Conservation (phyloP, 2,797 vertebrate species). For the Tauraco hartlaubi region DNA sequence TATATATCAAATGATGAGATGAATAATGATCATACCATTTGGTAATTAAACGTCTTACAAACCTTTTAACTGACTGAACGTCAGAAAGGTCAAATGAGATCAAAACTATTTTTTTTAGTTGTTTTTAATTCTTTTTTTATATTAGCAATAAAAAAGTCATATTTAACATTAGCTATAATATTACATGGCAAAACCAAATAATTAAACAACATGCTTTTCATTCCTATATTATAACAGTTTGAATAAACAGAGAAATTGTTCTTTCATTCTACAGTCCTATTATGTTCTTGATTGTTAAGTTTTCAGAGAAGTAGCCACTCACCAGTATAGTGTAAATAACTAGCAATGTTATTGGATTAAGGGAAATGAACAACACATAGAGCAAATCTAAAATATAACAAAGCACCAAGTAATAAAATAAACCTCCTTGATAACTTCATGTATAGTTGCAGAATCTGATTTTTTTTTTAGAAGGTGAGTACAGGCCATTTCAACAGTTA, state of each 20-base stretch:
- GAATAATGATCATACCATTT: constrained; percentile 96
- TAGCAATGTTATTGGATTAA: neutral
- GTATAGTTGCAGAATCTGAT: neutral
- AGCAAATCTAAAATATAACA: constrained; percentile 11
- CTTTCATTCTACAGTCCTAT: neutral
- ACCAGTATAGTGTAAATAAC: neutral
- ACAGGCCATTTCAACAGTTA: neutral
- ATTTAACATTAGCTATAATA: constrained; percentile 27
- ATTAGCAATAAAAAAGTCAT: constrained; percentile 49
- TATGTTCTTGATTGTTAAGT: constrained; percentile 11
- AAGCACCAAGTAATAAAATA: neutral
- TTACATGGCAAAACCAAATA: constrained; percentile 14
- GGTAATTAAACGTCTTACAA: constrained; percentile 98
- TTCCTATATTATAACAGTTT: neutral
- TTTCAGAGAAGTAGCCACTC: neutral
- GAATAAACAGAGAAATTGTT: neutral
- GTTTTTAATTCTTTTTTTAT: constrained; percentile 62
- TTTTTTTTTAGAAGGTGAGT: neutral
- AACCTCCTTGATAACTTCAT: neutral
- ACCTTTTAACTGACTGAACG: constrained; percentile 92
- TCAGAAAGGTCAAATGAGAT: constrained; percentile 90
- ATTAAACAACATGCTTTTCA: constrained; percentile 22
- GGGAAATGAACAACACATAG: neutral
- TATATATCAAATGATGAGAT: constrained; percentile 97
- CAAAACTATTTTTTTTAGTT: constrained; percentile 77